Percentiles rank a stretch among this genome's conserved stretches.
phyloP scores from a whole-genome alignment of 1,140 invertebrate genomes.

The Drosophila pandora region DNA sequence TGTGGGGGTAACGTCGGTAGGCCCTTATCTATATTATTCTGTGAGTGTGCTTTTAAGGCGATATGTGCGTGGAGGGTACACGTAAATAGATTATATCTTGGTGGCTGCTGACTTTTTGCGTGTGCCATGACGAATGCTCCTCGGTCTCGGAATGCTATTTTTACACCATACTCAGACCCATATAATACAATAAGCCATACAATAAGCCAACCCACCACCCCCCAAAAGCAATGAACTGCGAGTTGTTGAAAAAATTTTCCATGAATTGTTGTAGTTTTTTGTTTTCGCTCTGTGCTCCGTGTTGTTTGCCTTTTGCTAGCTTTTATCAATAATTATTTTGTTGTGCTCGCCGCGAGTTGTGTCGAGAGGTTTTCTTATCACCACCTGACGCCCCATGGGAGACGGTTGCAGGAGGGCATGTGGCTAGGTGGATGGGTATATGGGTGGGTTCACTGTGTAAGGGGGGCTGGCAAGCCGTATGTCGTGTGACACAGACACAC shows the following conservation, averaged over 20 bases:
- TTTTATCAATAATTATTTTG: conserved; percentile 83
- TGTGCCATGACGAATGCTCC: conserved; percentile 77
- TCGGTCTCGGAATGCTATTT: conserved; percentile 46
- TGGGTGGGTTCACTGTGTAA: conserved; percentile 12
- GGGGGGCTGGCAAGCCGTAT: conserved; percentile 23
- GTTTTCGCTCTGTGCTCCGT: conserved; percentile 31
- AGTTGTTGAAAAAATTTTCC: conserved; percentile 80
- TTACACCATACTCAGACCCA: conserved; percentile 23
- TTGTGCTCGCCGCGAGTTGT: conserved; percentile 68
- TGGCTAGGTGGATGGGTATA: not conserved
- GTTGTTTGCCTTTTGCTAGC: conserved; percentile 63
- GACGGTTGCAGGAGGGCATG: not conserved
- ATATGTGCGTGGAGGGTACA: conserved; percentile 10
- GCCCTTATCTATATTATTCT: conserved; percentile 25
- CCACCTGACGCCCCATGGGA: conserved; percentile 39
- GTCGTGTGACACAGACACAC: conserved; percentile 77
- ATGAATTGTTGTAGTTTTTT: conserved; percentile 70
- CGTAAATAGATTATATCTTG: conserved; percentile 69
- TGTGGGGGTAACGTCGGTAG: conserved; percentile 8
- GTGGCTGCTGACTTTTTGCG: conserved; percentile 72
- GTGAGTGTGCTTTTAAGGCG: not conserved
- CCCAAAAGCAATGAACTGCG: conserved; percentile 68
- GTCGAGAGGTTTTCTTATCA: conserved; percentile 68
- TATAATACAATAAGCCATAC: not conserved
- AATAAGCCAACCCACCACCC: conserved; percentile 9